A percentile compares a stretch with the other conserved stretches of the same genome.
These are phyloP conservation scores for Tauraco erythrolophus DNA, from an alignment of 2,113 vertebrate genomes.

Conservation along the genomic window DNA sequence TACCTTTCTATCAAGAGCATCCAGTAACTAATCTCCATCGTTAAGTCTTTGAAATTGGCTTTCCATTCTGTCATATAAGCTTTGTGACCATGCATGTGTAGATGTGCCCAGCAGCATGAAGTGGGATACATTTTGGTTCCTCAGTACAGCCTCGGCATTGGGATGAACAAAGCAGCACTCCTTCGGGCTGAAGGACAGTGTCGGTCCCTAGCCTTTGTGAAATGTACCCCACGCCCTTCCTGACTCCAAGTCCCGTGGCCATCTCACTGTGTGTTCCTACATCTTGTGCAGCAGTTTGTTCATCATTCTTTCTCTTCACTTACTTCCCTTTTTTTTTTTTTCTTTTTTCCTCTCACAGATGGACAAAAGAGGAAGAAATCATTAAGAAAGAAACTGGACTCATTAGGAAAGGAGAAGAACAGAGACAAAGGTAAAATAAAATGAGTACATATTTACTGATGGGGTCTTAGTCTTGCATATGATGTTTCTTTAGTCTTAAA, in stretches of 20 bases:
- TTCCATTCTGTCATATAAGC: not conserved
- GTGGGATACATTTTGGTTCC: not conserved
- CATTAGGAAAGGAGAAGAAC: constrained; percentile 95
- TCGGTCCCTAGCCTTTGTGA: not conserved
- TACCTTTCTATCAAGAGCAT: not conserved
- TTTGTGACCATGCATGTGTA: fast-evolving
- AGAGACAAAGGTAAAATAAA: constrained; percentile 92
- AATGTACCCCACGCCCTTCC: not conserved
- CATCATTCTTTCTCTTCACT: not conserved
- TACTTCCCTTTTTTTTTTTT: constrained; percentile 4
- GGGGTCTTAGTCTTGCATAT: not conserved
- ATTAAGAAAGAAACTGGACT: constrained; percentile 94
- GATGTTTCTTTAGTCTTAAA: not conserved
- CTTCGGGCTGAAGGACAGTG: not conserved
- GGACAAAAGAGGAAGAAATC: constrained; percentile 95
- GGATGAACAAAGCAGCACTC: not conserved
- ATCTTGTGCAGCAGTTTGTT: not conserved
- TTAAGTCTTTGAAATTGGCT: not conserved
- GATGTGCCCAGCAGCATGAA: not conserved
- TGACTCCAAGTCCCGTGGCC: not conserved
- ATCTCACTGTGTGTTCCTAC: not conserved
- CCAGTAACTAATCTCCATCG: not conserved
- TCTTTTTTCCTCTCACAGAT: constrained; percentile 79
- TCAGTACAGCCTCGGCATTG: fast-evolving
- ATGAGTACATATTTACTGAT: not conserved